Percentiles rank a stretch among this genome's conserved stretches.
phyloP scores from a whole-genome alignment of 2,888 invertebrate species.

The Cyaniris semiargus region DNA sequence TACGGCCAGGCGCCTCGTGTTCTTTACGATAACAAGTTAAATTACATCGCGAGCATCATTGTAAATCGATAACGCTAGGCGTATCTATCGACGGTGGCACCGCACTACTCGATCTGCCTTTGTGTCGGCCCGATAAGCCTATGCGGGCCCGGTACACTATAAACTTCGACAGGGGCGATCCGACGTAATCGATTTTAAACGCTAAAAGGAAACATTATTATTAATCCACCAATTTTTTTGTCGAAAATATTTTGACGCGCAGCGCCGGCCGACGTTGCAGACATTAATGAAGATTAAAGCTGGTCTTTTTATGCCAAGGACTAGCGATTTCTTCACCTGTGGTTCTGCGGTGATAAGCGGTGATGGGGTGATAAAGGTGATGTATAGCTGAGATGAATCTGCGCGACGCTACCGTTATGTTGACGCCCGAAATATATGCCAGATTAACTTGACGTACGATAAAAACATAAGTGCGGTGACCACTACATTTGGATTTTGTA shows the following conservation, averaged over 20 bases:
- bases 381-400: conserved; percentile 74
- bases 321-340: conserved; percentile 18
- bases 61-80: conserved; percentile 32
- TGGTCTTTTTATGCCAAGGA: background rate
- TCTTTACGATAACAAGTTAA: conserved; percentile 34
- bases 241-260: background rate
- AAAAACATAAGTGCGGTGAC: background rate
- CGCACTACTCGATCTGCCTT: conserved; percentile 15
- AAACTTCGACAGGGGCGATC: background rate
- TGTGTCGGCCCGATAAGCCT: background rate
- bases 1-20: conserved; percentile 34
- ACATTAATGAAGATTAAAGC: background rate
- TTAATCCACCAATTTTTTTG: background rate
- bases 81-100: conserved; percentile 22
- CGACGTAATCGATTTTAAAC: conserved; percentile 13
- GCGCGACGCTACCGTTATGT: conserved; percentile 57
- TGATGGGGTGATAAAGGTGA: conserved; percentile 47
- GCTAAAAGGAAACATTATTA: background rate
- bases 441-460: conserved; percentile 40
- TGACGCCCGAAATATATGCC: conserved; percentile 41
- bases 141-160: background rate
- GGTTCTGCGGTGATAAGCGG: conserved; percentile 47
- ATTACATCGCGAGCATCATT: conserved; percentile 35
- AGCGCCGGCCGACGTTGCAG: background rate
- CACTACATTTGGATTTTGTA: background rate